Conservation (phyloP, 2,113 vertebrate species). For the Prinia subflava region DNA sequence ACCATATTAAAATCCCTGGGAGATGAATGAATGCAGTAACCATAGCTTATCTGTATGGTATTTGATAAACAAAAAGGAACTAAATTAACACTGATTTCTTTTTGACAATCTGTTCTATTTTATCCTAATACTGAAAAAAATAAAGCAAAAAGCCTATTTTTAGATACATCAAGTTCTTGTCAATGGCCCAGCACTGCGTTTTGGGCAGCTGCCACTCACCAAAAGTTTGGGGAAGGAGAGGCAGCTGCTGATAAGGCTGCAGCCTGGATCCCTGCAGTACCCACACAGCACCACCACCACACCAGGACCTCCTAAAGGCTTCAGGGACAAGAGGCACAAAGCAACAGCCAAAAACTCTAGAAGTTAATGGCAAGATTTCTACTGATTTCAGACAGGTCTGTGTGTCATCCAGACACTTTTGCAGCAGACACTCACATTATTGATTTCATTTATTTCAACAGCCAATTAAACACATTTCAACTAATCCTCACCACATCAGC, state of each 20-base stretch:
- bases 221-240: neutral
- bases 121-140: neutral
- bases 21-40: neutral
- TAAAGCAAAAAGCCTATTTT: neutral
- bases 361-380: neutral
- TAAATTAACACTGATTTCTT: conserved; percentile 24
- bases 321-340: neutral
- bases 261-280: neutral
- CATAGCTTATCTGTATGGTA: conserved; percentile 27
- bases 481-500: neutral
- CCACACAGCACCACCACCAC: neutral
- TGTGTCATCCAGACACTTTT: neutral
- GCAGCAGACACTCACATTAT: neutral
- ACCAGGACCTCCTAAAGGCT: neutral
- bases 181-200: rapidly evolving
- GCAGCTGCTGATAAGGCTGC: neutral
- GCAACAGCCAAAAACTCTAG: neutral
- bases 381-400: neutral
- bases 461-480: neutral
- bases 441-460: neutral
- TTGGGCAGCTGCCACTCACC: neutral
- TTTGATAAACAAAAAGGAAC: conserved; percentile 52
- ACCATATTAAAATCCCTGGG: conserved; percentile 5
- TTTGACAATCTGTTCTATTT: neutral
- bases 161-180: neutral